These are phyloP conservation scores for Xiphophorus couchianus DNA, from an alignment of 2,113 vertebrate species.

Conservation along the genomic window DNA sequence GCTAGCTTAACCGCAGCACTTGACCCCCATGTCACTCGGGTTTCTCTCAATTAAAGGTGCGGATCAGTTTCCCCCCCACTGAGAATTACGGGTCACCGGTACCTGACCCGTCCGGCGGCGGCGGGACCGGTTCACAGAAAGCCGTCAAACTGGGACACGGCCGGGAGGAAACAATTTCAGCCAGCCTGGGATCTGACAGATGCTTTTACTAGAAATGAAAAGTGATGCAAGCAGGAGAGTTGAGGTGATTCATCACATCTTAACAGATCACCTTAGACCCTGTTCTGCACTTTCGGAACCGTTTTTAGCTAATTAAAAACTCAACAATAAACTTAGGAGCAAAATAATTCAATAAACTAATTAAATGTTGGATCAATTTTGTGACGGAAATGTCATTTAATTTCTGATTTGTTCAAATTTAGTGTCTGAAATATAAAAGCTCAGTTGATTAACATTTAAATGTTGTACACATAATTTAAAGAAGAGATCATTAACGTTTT, in stretches of 20 bases:
- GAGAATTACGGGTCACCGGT: slow-evolving; percentile 56
- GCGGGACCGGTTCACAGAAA: background rate
- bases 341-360: too few relatives aligned
- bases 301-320: background rate
- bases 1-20: too few relatives aligned
- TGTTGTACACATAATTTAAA: background rate
- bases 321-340: too few relatives aligned
- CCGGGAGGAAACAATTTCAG: slow-evolving; percentile 53
- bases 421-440: background rate
- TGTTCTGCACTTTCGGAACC: background rate
- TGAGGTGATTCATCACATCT: slow-evolving; percentile 33
- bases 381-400: too few relatives aligned
- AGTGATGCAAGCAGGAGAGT: slow-evolving; percentile 19
- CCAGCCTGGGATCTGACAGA: slow-evolving; percentile 35
- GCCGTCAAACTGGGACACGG: slow-evolving; percentile 28
- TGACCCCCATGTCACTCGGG: slow-evolving; percentile 43
- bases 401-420: too few relatives aligned
- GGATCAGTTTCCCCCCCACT: slow-evolving; percentile 62
- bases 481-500: too few relatives aligned
- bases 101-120: background rate
- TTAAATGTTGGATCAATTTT: too few relatives aligned
- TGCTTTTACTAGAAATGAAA: slow-evolving; percentile 30
- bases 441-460: background rate
- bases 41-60: slow-evolving; percentile 54
- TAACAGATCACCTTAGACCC: background rate